Base-by-base conservation (phyloP, 2,797 vertebrate species). In the Leptatherina wallacei region DNA sequence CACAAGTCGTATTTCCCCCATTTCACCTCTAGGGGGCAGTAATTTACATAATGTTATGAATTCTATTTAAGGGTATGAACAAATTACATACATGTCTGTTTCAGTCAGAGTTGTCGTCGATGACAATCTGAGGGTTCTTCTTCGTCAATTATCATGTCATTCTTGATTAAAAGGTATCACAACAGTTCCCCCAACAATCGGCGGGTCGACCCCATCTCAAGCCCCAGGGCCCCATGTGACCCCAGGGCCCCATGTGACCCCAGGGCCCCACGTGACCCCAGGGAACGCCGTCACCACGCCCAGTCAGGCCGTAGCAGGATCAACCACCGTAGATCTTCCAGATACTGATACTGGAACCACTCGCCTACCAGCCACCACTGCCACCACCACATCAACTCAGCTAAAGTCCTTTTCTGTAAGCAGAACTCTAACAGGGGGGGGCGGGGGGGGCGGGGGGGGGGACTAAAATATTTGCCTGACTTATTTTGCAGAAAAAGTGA, bases 261-360 rank as follows among this genome's bases (percentile, higher is more conserved):
- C 2, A 30, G 30, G 30, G 5, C 30, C 5, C 30, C 2, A 5
- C 5, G 8, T 29, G 33, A 6, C 33, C 33, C 7, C 33, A 9
- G 33, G 33, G 33, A 1, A 1, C 33, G 7, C 33, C 33, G 6
- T 24, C 30, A 3, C 30, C 14, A 9, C 14, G 7, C 0, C 42
- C 20, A 14, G 5, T 24, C 9, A 0, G 2, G 11, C 10, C 12
- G 6, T 14, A 32, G 0, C 4, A 16, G 16, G 1, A 62, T 0
- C 1, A 6, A 0, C 13, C 1, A 0, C 29, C 20, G 0, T 4
- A 52, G 16, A 0, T 1, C 18, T 5, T 3, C 1, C 0, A 7
- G 0, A 2, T 3, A 30, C 38, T 35, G 30, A 0, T 49, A 10
- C 22, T 52, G 29, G 0, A 33, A 44, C 29, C 4, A 55, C 0